Conservation (phyloP, 1,140 invertebrate species). For the Hylaeus anthracinus region DNA sequence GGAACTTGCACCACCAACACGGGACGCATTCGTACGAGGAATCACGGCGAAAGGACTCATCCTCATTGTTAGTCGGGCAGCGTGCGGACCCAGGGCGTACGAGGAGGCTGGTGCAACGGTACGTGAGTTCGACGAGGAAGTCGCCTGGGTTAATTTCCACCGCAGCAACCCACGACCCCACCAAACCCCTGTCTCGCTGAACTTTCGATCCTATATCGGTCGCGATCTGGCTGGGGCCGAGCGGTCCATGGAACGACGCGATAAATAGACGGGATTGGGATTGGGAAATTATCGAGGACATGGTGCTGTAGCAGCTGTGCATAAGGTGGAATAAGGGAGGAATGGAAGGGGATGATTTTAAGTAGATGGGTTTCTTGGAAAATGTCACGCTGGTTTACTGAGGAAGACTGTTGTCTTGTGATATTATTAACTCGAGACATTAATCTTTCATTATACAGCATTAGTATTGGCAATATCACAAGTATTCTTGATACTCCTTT, state of each 20-base stretch:
- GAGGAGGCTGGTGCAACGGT: constrained; percentile 19
- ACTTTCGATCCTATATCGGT: constrained; percentile 5
- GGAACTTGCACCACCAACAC: constrained; percentile 23
- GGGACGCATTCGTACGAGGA: constrained; percentile 42
- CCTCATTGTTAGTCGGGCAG: constrained; percentile 58
- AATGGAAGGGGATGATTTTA: no score
- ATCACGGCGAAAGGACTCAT: constrained; percentile 24
- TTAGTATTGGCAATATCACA: no score
- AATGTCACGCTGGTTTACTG: no score
- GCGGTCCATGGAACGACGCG: background rate
- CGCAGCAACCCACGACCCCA: background rate
- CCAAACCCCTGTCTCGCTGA: background rate
- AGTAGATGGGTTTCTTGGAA: no score
- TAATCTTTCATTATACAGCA: no score
- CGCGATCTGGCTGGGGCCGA: background rate
- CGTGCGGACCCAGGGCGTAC: constrained; percentile 25
- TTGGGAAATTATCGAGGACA: background rate
- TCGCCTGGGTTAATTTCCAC: constrained; percentile 40
- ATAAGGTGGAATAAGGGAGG: no score
- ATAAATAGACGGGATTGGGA: background rate
- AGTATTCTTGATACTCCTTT: no score
- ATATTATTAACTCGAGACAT: no score
- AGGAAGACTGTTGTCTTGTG: no score
- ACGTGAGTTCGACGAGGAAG: constrained; percentile 37
- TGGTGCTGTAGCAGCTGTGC: no score